phyloP scores from a whole-genome alignment of 2,797 vertebrate genomes.

The Poecilia wingei region DNA sequence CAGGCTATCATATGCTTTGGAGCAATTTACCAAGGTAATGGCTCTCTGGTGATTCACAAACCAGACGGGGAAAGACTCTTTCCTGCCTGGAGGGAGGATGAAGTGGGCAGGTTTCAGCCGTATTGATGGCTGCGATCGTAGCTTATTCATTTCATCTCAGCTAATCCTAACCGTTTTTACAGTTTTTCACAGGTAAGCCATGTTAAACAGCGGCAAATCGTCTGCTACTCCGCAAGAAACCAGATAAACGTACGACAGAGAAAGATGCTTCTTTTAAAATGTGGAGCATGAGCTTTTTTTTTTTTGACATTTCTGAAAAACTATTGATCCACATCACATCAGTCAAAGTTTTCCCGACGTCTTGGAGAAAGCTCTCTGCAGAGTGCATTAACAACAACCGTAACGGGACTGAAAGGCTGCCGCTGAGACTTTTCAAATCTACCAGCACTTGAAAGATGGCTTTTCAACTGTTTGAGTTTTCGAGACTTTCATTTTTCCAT shows the following conservation, averaged over 20 bases:
- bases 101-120: constrained; percentile 24
- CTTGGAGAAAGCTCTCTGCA: constrained; percentile 56
- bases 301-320: constrained; percentile 65
- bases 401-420: constrained; percentile 37
- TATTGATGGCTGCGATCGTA: constrained; percentile 16
- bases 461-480: constrained; percentile 31
- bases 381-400: constrained; percentile 56
- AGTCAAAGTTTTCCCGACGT: constrained; percentile 59
- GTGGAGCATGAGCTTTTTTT: constrained; percentile 28
- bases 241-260: constrained; percentile 19
- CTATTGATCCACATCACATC: constrained; percentile 69
- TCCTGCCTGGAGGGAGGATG: constrained; percentile 30
- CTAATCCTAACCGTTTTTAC: constrained; percentile 20
- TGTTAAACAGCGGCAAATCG: constrained; percentile 18
- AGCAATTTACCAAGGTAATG: constrained; percentile 61
- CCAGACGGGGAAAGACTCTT: constrained; percentile 28
- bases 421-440: constrained; percentile 40
- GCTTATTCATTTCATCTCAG: constrained; percentile 43
- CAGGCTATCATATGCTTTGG: constrained; percentile 47
- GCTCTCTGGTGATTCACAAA: constrained; percentile 63
- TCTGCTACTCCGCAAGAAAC: constrained; percentile 1
- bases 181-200: constrained; percentile 27
- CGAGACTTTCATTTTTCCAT: constrained; percentile 25
- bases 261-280: constrained; percentile 30
- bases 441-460: constrained; percentile 30